Base-by-base conservation (phyloP, 1,140 invertebrate species). In the Aphidius gifuensis region DNA sequence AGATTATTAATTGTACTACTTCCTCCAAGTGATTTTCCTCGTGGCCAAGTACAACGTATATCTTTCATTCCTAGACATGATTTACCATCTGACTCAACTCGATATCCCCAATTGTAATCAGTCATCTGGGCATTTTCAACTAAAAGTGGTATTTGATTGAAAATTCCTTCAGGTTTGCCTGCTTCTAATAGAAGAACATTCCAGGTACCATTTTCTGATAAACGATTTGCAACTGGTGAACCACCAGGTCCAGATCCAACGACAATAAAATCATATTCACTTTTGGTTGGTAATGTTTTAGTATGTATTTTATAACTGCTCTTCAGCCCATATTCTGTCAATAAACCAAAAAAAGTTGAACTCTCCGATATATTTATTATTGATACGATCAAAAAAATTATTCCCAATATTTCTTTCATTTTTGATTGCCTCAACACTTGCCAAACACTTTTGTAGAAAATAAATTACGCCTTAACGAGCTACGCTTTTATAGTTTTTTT, bases 1-100 rank as follows among this genome's bases (percentile, higher is more conserved):
- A 92, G 88, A 8, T 88, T 90, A 77, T 93, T 93, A 9, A 92
- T 82, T 2, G 86, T 83, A 61, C 88, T 90, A 3, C 87, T 87
- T 7, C 91, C 91, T 6, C 91, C 91, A 72, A 89, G 76, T 9
- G 81, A 80, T 74, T 83, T 84, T n/a, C 85, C 85, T 61, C 81
- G 71, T 21, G 80, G 79, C 74, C 73, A 81, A 3, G 74, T 64
- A 23, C 77, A 80, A 6, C 71, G 77, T 21, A 61, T 64, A 59
- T 80, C 71, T 42, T 69, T 66, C 82, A 84, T 84, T 45, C 85
- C 85, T 43, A 85, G 80, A 66, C 90, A 92, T 6, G 88, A 87
- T 56, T 83, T 85, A 32, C 79, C 67, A 65, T 92, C 85, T 3
- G 86, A 85, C 61, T 83, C 81, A 2, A 85, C 84, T 9, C 78